Conservation (phyloP, 2,888 invertebrate species). For the Nebria salina region DNA sequence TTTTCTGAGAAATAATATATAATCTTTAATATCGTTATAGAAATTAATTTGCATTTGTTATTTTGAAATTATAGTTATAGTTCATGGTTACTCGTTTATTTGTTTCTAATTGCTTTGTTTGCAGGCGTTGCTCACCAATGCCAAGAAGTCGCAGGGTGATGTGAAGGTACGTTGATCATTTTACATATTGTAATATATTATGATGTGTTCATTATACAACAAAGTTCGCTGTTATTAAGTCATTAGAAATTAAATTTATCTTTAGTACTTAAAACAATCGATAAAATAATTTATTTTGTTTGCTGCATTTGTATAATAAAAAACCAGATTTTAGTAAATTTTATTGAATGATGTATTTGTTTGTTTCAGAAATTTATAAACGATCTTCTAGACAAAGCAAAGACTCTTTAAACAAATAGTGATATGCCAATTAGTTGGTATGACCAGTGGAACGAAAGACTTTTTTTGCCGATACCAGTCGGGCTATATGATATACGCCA, state of each 20-base stretch:
- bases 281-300: too few species aligned
- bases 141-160: conserved; percentile 87
- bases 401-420: conserved; percentile 75
- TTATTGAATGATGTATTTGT: conserved; percentile 50
- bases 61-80: neutral
- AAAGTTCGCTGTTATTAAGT: too few species aligned
- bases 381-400: conserved; percentile 87
- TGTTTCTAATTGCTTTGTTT: conserved; percentile 58
- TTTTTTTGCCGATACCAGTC: conserved; percentile 28
- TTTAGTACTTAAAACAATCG: too few species aligned
- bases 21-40: neutral
- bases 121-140: conserved; percentile 81
- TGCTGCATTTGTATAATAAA: too few species aligned
- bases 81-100: neutral
- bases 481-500: conserved; percentile 30
- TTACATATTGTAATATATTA: conserved; percentile 18
- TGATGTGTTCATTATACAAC: too few species aligned
- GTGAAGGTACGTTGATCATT: conserved; percentile 75
- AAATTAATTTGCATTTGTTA: neutral
- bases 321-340: too few species aligned
- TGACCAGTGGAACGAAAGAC: conserved; percentile 41
- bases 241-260: too few species aligned
- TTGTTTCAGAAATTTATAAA: conserved; percentile 87
- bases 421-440: conserved; percentile 59
- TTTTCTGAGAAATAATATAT: neutral